Conservation (phyloP, 2,797 vertebrate genomes). For the Chloroceryle inda region DNA sequence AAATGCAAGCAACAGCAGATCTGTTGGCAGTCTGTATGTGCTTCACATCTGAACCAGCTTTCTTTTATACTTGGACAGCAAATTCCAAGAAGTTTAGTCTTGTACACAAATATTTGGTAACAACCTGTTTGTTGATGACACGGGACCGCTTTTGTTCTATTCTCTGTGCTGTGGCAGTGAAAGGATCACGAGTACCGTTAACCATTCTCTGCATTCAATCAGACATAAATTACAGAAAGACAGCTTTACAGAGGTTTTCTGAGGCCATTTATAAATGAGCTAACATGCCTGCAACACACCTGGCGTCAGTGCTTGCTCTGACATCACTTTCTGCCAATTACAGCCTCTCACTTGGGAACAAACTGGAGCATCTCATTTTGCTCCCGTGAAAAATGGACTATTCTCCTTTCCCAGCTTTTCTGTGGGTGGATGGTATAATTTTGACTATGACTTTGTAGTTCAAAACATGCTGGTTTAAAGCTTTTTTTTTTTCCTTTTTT, state of each 20-base stretch:
- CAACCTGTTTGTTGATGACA: conserved; percentile 8
- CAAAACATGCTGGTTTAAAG: conserved; percentile 11
- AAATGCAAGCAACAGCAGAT: conserved; percentile 16
- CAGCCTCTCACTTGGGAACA: not conserved
- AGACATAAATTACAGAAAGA: conserved; percentile 31
- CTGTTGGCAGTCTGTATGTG: not conserved
- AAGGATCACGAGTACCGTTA: not conserved
- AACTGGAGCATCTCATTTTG: not conserved
- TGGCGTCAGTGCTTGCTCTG: conserved; percentile 31
- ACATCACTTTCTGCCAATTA: conserved; percentile 20
- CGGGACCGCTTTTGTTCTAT: not conserved
- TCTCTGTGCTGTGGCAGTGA: not conserved
- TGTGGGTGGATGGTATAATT: conserved; percentile 20
- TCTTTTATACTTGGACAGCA: conserved; percentile 43
- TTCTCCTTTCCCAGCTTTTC: conserved; percentile 34
- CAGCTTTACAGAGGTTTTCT: conserved; percentile 34
- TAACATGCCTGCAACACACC: not conserved
- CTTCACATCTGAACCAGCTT: conserved; percentile 7
- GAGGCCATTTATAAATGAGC: not conserved
- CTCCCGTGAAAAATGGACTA: not conserved
- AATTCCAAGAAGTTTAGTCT: conserved; percentile 60
- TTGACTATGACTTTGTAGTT: conserved; percentile 12
- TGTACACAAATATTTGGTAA: not conserved
- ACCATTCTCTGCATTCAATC: conserved; percentile 34
- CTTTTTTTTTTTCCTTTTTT: conserved; percentile 21